Evolutionary conservation across 2,888 invertebrate genomes (phyloP).

Genomic region (Meteorus colon): DNA sequence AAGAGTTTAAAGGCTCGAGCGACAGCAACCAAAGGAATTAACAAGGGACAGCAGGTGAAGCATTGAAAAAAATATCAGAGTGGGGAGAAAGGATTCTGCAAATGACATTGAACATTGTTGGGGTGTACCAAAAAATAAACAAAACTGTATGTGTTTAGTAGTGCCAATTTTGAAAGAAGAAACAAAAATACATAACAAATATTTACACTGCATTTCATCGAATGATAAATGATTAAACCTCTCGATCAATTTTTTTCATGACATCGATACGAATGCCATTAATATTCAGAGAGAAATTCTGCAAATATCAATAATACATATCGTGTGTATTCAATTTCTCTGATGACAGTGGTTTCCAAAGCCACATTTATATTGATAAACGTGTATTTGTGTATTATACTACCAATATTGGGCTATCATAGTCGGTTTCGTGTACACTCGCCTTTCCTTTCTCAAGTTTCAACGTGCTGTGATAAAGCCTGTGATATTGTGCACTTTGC

Average conservation of each 20-base stretch:
- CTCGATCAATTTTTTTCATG: too few species aligned
- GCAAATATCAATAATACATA: neutral
- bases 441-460: slow-evolving; percentile 43
- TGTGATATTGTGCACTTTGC: slow-evolving; percentile 56
- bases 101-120: slow-evolving; percentile 3
- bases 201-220: too few species aligned
- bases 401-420: neutral
- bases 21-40: slow-evolving; percentile 24
- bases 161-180: too few species aligned
- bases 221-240: too few species aligned
- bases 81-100: slow-evolving; percentile 26
- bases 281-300: neutral
- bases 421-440: slow-evolving; percentile 1
- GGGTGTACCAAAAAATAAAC: neutral
- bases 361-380: neutral
- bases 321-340: neutral
- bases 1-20: slow-evolving; percentile 21
- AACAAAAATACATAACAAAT: too few species aligned
- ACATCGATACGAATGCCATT: neutral
- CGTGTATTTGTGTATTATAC: neutral
- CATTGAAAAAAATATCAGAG: slow-evolving; percentile 32
- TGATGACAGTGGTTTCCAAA: neutral
- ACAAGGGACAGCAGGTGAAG: slow-evolving; percentile 29
- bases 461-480: slow-evolving; percentile 59
- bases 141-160: neutral